Evolutionary conservation across 1,140 invertebrate species (phyloP).

Genomic region (Doryteuthis pealeii): DNA sequence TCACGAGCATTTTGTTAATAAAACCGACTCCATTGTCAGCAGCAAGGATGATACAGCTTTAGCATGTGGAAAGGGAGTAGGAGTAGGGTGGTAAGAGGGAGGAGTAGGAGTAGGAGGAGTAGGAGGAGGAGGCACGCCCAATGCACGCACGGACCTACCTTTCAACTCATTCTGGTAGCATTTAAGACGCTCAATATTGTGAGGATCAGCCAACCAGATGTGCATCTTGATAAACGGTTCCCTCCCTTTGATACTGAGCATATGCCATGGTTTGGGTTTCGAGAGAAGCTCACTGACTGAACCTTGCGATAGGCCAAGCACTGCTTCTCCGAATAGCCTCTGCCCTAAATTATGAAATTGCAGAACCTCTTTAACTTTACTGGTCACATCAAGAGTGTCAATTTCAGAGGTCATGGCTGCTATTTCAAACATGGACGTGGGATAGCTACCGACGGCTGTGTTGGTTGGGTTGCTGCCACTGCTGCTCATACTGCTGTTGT

Average conservation of each 20-base stretch:
- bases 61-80: conserved; percentile 1
- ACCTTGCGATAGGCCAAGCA: conserved; percentile 92
- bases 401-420: conserved; percentile 93
- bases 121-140: neutral
- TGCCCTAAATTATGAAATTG: conserved; percentile 97
- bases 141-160: conserved; percentile 45
- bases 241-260: conserved; percentile 96
- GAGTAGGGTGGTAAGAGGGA: neutral
- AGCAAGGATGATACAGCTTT: too few species aligned
- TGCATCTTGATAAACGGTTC: conserved; percentile 99
- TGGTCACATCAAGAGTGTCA: conserved; percentile 94
- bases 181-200: conserved; percentile 82
- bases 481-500: conserved; percentile 7
- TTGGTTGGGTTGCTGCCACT: conserved; percentile 14
- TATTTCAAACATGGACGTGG: conserved; percentile 72
- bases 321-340: conserved; percentile 97
- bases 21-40: too few species aligned
- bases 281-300: conserved; percentile 95
- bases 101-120: neutral
- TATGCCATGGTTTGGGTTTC: conserved; percentile 98
- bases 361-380: conserved; percentile 94
- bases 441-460: conserved; percentile 25
- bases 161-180: conserved; percentile 58
- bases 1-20: too few species aligned
- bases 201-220: conserved; percentile 90